Percentiles rank a stretch among this genome's conserved stretches.
Evolutionary conservation across 2,797 vertebrate genomes (phyloP).

Genomic region (Odontamblyopus rebecca): DNA sequence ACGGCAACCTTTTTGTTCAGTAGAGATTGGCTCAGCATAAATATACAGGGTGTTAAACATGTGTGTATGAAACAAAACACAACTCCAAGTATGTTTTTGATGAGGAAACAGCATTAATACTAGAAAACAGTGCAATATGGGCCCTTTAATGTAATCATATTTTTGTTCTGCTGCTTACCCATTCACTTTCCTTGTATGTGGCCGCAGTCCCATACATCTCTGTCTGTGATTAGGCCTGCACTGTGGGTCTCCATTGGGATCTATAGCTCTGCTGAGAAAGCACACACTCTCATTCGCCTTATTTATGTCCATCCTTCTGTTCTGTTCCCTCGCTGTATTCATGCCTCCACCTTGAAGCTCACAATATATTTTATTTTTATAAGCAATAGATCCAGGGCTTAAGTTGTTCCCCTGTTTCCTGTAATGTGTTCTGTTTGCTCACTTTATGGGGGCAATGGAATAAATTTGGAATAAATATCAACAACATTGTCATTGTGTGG

Average conservation of each 20-base stretch:
- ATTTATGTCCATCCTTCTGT: slow-evolving; percentile 47
- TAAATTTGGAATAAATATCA: background rate
- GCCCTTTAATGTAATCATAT: slow-evolving; percentile 4
- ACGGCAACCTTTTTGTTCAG: too few relatives aligned
- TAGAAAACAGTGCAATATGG: too few relatives aligned
- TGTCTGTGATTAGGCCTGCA: slow-evolving; percentile 53
- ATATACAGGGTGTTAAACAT: too few relatives aligned
- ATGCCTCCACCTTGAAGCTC: background rate
- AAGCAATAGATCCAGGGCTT: background rate
- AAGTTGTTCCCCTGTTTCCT: background rate
- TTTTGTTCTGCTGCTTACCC: slow-evolving; percentile 8
- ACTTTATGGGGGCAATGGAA: slow-evolving; percentile 29
- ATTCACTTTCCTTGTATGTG: slow-evolving; percentile 23
- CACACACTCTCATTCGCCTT: slow-evolving; percentile 48
- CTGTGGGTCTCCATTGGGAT: slow-evolving; percentile 59
- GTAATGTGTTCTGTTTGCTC: slow-evolving; percentile 22
- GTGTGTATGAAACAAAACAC: too few relatives aligned
- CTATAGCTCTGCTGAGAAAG: slow-evolving; percentile 68
- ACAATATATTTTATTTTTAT: slow-evolving; percentile 1
- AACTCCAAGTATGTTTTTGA: too few relatives aligned
- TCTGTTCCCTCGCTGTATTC: slow-evolving; percentile 36
- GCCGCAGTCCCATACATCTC: slow-evolving; percentile 56
- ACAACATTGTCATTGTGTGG: background rate
- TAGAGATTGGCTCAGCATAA: too few relatives aligned
- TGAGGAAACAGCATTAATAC: too few relatives aligned